Conservation (phyloP, 2,113 vertebrate genomes). For the Dromas ardeola region DNA sequence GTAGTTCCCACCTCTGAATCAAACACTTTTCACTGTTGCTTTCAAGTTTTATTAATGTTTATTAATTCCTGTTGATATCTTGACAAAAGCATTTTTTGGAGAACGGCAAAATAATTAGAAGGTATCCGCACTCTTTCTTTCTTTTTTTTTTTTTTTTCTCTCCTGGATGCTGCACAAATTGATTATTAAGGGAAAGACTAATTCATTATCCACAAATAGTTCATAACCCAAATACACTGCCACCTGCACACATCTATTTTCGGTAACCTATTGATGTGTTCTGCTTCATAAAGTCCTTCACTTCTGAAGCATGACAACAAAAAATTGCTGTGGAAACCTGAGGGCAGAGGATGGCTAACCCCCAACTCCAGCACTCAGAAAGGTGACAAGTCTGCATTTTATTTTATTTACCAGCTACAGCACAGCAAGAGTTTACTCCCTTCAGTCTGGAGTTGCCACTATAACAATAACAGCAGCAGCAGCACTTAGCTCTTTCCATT, state of each 20-base stretch:
- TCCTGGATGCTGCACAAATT: not conserved
- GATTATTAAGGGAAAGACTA: not conserved
- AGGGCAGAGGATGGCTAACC: not conserved
- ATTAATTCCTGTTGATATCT: not conserved
- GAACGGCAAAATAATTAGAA: not conserved
- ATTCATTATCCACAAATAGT: not conserved
- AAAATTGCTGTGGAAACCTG: not conserved
- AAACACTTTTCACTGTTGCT: not conserved
- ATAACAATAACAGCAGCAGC: not conserved
- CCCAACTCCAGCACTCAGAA: not conserved
- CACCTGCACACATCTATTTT: not conserved
- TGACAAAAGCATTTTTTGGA: not conserved
- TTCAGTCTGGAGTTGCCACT: not conserved
- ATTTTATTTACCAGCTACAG: not conserved
- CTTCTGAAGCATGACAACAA: not conserved
- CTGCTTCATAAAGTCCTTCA: not conserved
- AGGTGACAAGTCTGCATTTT: not conserved
- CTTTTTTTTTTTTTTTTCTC: not conserved
- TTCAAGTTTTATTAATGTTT: not conserved
- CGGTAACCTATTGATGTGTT: not conserved
- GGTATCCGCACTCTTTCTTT: not conserved
- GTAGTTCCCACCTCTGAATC: not conserved
- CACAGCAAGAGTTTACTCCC: not conserved
- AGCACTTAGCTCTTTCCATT: not conserved
- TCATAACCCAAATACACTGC: not conserved